These are phyloP conservation scores for Chouioia cunea DNA, from an alignment of 2,888 invertebrate species.

Conservation along the genomic window DNA sequence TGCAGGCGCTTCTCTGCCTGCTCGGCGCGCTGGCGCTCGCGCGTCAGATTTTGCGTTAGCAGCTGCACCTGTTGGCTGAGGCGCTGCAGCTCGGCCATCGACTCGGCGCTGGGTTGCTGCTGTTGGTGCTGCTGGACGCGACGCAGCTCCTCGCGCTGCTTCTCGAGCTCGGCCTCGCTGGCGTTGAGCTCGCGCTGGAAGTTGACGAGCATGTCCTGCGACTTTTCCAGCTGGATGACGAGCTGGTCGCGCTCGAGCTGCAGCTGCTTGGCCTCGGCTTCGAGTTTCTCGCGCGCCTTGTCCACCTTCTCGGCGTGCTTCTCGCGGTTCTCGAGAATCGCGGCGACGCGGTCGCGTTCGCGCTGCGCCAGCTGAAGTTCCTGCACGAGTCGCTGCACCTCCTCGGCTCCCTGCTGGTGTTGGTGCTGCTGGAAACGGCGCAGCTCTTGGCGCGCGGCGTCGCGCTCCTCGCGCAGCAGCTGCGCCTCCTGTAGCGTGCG, in stretches of 20 bases:
- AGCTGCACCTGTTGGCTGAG: conserved; percentile 78
- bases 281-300: conserved; percentile 87
- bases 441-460: conserved; percentile 78
- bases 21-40: conserved; percentile 76
- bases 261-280: conserved; percentile 87
- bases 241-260: conserved; percentile 89
- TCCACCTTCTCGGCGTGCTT: conserved; percentile 85
- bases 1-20: conserved; percentile 83
- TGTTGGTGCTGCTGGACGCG: conserved; percentile 75
- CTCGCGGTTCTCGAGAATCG: conserved; percentile 83
- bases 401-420: conserved; percentile 79
- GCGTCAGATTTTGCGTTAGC: conserved; percentile 70
- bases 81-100: conserved; percentile 78
- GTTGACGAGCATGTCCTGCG: conserved; percentile 92
- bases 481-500: conserved; percentile 85
- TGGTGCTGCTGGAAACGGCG: conserved; percentile 75
- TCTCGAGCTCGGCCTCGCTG: conserved; percentile 85
- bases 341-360: conserved; percentile 83
- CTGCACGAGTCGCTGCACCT: conserved; percentile 79
- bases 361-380: conserved; percentile 79
- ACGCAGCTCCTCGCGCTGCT: conserved; percentile 83
- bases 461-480: conserved; percentile 85
- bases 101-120: conserved; percentile 66
- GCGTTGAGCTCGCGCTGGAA: conserved; percentile 92
- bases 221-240: conserved; percentile 90